Evolutionary conservation across 1,140 invertebrate species (phyloP).

Genomic region (Solenopsis fugax): DNA sequence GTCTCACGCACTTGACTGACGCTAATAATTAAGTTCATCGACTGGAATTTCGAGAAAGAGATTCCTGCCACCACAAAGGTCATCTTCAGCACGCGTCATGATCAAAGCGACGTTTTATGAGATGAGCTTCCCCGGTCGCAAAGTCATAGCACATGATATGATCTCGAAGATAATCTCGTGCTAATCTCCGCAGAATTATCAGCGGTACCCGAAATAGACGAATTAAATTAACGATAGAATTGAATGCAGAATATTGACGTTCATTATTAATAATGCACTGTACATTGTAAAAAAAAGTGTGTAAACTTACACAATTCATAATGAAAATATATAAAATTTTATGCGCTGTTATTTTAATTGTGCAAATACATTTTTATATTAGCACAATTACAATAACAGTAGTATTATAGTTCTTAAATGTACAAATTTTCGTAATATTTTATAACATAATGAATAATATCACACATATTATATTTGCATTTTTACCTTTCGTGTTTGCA

Average conservation of each 20-base stretch:
- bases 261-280: not conserved
- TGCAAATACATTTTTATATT: too few species aligned
- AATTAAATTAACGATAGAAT: conserved; percentile 20
- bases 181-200: conserved; percentile 6
- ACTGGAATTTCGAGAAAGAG: conserved; percentile 61
- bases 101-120: conserved; percentile 62
- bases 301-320: too few species aligned
- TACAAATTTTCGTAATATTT: too few species aligned
- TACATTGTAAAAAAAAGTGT: too few species aligned
- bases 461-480: too few species aligned
- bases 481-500: too few species aligned
- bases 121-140: conserved; percentile 3
- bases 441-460: too few species aligned
- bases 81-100: conserved; percentile 58
- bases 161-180: not conserved
- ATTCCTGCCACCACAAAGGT: conserved; percentile 45
- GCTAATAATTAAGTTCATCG: conserved; percentile 66
- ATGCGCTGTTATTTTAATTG: too few species aligned
- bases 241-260: not conserved
- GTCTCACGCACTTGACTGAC: conserved; percentile 58
- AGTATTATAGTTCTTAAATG: too few species aligned
- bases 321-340: too few species aligned
- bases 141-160: conserved; percentile 1
- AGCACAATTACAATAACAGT: too few species aligned
- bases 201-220: not conserved